phyloP scores from a whole-genome alignment of 2,888 invertebrate genomes.

The Erannis defoliaria region DNA sequence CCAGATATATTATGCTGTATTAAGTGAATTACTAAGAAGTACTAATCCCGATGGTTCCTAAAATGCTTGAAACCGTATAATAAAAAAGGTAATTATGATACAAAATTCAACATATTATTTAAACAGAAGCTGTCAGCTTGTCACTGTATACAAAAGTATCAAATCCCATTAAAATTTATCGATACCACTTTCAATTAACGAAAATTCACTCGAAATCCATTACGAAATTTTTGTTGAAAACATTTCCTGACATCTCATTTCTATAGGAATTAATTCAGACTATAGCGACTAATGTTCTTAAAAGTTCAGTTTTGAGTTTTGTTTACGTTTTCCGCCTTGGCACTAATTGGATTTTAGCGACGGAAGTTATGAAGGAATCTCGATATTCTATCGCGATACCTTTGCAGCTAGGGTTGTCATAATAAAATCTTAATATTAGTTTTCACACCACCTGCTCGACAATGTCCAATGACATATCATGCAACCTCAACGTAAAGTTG shows the following conservation, averaged over 20 bases:
- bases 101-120: no score
- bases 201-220: not conserved
- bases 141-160: conserved; percentile 3
- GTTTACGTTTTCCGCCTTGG: conserved; percentile 25
- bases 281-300: not conserved
- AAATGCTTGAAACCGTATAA: no score
- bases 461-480: no score
- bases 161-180: conserved; percentile 4
- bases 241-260: conserved; percentile 8
- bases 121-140: not conserved
- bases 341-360: conserved; percentile 19
- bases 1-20: no score
- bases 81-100: no score
- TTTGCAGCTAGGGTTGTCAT: not conserved
- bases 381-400: conserved; percentile 11
- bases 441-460: not conserved
- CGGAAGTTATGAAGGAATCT: conserved; percentile 21
- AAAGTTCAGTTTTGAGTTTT: conserved; percentile 22
- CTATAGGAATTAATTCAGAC: conserved; percentile 1
- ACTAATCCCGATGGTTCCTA: no score
- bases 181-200: conserved; percentile 3
- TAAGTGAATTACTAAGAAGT: no score
- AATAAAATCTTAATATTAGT: not conserved
- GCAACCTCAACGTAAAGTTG: no score
- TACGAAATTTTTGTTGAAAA: conserved; percentile 10